Conservation (phyloP, 2,888 invertebrate species). For the Druceiella hillmani region DNA sequence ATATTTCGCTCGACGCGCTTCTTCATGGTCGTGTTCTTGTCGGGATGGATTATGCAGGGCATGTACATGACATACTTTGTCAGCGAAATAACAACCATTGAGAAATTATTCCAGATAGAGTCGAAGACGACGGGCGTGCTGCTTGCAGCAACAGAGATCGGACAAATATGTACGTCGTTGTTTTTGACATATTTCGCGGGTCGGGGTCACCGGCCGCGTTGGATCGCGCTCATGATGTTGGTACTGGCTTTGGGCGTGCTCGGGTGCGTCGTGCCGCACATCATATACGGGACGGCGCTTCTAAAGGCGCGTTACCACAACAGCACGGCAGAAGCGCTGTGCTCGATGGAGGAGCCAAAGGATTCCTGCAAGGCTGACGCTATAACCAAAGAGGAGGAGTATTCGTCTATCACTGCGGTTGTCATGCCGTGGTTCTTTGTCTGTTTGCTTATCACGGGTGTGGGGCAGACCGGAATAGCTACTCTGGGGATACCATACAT, state of each 20-base stretch:
- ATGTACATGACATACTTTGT: conserved; percentile 95
- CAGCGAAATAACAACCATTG: conserved; percentile 88
- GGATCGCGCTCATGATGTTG: conserved; percentile 92
- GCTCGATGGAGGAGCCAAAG: conserved; percentile 3
- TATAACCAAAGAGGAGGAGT: conserved; percentile 59
- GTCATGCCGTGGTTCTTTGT: conserved; percentile 85
- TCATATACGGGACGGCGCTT: conserved; percentile 73
- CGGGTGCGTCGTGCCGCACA: conserved; percentile 82
- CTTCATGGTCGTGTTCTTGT: conserved; percentile 82
- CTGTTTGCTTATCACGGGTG: conserved; percentile 81
- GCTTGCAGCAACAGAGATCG: conserved; percentile 88
- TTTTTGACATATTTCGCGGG: conserved; percentile 86
- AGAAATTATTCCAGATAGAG: conserved; percentile 87
- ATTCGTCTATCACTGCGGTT: conserved; percentile 71
- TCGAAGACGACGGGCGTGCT: conserved; percentile 87
- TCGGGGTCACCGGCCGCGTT: conserved; percentile 85
- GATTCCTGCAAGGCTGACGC: conserved; percentile 54
- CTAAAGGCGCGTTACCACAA: conserved; percentile 37
- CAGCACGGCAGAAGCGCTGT: conserved; percentile 27
- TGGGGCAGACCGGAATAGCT: conserved; percentile 89
- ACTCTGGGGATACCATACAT: conserved; percentile 91
- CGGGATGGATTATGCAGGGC: conserved; percentile 82
- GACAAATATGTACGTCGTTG: conserved; percentile 86
- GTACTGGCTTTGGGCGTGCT: conserved; percentile 82
- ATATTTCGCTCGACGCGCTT: conserved; percentile 81